Conservation (phyloP, 37 sponge, comb jelly and placozoan genomes). For the Diacarnus erythraeanus region DNA sequence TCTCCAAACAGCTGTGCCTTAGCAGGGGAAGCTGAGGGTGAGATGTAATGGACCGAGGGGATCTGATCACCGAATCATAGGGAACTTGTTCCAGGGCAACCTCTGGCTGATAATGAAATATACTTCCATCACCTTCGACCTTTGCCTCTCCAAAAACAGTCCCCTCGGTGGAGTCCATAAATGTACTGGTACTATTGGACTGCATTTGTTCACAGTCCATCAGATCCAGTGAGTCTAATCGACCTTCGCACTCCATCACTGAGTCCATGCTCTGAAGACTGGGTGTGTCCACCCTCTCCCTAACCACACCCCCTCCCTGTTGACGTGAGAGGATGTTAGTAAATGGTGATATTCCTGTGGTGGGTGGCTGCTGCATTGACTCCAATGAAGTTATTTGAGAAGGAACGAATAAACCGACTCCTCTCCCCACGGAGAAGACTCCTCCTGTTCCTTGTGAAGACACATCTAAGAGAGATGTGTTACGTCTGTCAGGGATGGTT, state of each 20-base stretch:
- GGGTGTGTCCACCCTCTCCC: not conserved
- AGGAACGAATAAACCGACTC: not conserved
- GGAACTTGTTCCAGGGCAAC: too few species aligned
- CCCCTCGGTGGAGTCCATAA: too few species aligned
- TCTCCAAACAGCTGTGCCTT: not conserved
- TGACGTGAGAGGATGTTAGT: not conserved
- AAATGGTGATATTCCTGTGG: not conserved
- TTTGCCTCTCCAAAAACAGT: too few species aligned
- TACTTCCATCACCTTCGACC: too few species aligned
- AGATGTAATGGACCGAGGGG: not conserved
- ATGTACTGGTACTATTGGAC: not conserved
- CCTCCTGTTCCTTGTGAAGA: not conserved
- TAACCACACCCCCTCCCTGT: not conserved
- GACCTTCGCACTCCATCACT: not conserved
- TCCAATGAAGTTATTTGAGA: not conserved
- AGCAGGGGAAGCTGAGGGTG: not conserved
- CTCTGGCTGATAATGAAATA: too few species aligned
- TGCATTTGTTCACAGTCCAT: not conserved
- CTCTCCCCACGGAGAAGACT: not conserved
- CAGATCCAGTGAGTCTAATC: not conserved
- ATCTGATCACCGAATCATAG: too few species aligned
- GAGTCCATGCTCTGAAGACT: not conserved
- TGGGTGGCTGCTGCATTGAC: not conserved
- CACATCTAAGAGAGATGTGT: not conserved
- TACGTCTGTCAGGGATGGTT: not conserved